Evolutionary conservation across 53 echinoderm and acorn worm species (phyloP), one percentile per base, ranked within the genome.

Genomic region (Patiria pectinifera): DNA sequence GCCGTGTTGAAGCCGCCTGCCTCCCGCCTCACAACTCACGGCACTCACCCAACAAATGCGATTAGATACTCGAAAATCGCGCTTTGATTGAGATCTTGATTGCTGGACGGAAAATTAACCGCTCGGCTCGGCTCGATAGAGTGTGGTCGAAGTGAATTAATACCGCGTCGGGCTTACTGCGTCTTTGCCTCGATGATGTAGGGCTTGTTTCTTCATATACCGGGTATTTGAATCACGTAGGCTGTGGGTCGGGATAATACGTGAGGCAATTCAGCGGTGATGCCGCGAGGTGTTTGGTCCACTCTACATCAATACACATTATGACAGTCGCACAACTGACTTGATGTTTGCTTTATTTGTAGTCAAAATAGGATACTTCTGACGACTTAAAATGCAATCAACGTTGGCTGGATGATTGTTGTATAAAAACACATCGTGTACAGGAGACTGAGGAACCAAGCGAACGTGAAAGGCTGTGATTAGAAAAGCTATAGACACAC

Each of bases 361-460:
- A 77, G 78, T 87, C 87, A 87, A 87, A 87, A 87, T 87, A 87
- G 46, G 87, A 87, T 87, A 87, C 87, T 78, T 18, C 77, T 87
- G 87, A 87, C 77, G 60, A 87, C 15, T 87, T 87, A 60, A 78
- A 78, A 59, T 22, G 77, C 76, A 87, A 87, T 78, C 87, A 87
- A 59, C 47, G 72, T 48, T 23, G 86, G 71, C 74, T 70, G 63
- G 72, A 62, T 43, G 85, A 72, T 45, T 71, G 85, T 85, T 86
- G 86, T 47, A 86, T 48, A 45, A 74, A 86, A 86, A n/a, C 47
- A 53, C 53, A 35, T 35, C 35, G 35, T 35, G 22, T 71, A 46
- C 25, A 47, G 16, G 86, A 78, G 86, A 48, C 16, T 6, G 22
- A 69, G 71, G n/a, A 43, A 72, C 49, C 48, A 23, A n/a, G 48